Conservation (phyloP, 2,888 invertebrate species). For the Mimachlamys varia region DNA sequence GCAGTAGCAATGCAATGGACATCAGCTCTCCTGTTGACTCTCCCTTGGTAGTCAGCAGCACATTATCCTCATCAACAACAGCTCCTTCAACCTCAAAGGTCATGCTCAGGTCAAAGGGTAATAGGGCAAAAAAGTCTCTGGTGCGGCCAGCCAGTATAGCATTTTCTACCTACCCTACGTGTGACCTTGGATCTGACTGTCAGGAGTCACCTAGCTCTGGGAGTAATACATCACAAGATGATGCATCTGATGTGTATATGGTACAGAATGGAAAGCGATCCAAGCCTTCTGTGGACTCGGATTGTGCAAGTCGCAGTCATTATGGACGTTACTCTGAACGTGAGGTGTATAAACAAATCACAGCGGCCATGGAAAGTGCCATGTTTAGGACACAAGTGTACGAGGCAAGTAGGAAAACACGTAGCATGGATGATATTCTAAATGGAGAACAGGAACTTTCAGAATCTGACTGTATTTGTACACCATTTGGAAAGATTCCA, state of each 20-base stretch:
- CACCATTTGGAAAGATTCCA: slow-evolving; percentile 64
- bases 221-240: slow-evolving; percentile 69
- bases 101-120: slow-evolving; percentile 73
- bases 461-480: slow-evolving; percentile 62
- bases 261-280: slow-evolving; percentile 69
- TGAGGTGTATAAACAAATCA: slow-evolving; percentile 74
- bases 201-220: slow-evolving; percentile 66
- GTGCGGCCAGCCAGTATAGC: slow-evolving; percentile 80
- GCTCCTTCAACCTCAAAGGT: slow-evolving; percentile 65
- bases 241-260: slow-evolving; percentile 70
- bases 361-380: slow-evolving; percentile 76
- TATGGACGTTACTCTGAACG: slow-evolving; percentile 71
- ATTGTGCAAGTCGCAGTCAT: slow-evolving; percentile 61
- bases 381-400: slow-evolving; percentile 74
- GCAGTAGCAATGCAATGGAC: slow-evolving; percentile 52
- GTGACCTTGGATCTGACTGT: slow-evolving; percentile 73
- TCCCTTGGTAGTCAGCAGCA: slow-evolving; percentile 56
- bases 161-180: slow-evolving; percentile 78
- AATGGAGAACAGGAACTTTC: slow-evolving; percentile 70
- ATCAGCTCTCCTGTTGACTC: slow-evolving; percentile 55
- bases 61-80: slow-evolving; percentile 58
- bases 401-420: slow-evolving; percentile 75
- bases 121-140: slow-evolving; percentile 72
- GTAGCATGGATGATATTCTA: slow-evolving; percentile 79
- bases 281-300: slow-evolving; percentile 64